A percentile compares a stretch with the other conserved stretches of the same genome.
phyloP scores from a whole-genome alignment of 2,797 vertebrate species.

The Alfaro cultratus region DNA sequence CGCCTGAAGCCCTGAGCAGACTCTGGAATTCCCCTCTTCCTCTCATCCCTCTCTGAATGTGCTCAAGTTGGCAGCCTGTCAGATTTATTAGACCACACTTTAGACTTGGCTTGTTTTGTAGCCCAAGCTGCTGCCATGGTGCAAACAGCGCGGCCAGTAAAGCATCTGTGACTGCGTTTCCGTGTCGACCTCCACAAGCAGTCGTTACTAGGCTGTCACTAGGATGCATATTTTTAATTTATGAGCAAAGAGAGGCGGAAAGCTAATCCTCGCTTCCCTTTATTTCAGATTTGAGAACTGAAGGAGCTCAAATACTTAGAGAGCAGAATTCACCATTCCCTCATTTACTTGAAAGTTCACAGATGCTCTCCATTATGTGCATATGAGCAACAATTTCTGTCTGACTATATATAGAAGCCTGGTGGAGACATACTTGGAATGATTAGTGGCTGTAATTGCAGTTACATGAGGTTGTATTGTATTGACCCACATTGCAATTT shows the following conservation, averaged over 20 bases:
- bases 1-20: conserved; percentile 26
- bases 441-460: background rate
- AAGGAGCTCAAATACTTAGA: background rate
- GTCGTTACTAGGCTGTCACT: conserved; percentile 35
- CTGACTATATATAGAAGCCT: too few relatives aligned
- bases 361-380: background rate
- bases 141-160: conserved; percentile 2
- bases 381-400: too few relatives aligned
- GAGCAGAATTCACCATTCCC: too few relatives aligned
- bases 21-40: conserved; percentile 37
- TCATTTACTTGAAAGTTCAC: background rate
- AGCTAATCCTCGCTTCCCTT: background rate
- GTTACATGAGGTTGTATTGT: background rate
- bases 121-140: conserved; percentile 41
- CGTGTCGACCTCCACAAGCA: conserved; percentile 4
- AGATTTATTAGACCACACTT: conserved; percentile 41
- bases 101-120: conserved; percentile 51
- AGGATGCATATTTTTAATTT: conserved; percentile 25
- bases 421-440: too few relatives aligned
- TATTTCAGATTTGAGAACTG: background rate
- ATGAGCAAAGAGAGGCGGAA: background rate
- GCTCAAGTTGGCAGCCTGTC: conserved; percentile 33
- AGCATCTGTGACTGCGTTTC: background rate
- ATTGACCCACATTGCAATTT: background rate
- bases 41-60: conserved; percentile 11